Evolutionary conservation across 2,888 invertebrate genomes (phyloP).

Genomic region (Ferrisia virgata): DNA sequence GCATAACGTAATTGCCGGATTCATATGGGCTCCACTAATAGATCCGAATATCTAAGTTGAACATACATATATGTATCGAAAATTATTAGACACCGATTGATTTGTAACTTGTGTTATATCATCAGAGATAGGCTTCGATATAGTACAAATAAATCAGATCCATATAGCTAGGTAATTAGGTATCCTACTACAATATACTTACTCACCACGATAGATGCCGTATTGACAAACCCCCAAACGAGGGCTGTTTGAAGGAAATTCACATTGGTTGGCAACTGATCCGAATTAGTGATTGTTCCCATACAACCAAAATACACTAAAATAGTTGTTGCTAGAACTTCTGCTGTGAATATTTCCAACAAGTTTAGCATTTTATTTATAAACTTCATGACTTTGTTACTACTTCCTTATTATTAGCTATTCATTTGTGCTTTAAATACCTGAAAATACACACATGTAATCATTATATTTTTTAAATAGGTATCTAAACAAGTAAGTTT

Average conservation of each 20-base stretch:
- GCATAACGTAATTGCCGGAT: slow-evolving; percentile 71
- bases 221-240: slow-evolving; percentile 67
- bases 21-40: slow-evolving; percentile 73
- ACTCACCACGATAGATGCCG: slow-evolving; percentile 65
- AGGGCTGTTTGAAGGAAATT: slow-evolving; percentile 56
- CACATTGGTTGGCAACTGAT: not conserved
- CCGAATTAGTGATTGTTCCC: slow-evolving; percentile 60
- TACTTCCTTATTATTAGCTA: too few relatives aligned
- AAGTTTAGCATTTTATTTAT: not conserved
- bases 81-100: not conserved
- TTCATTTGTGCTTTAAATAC: too few relatives aligned
- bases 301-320: slow-evolving; percentile 73
- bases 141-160: too few relatives aligned
- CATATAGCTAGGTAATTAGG: too few relatives aligned
- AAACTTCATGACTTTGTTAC: not conserved
- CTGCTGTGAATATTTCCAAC: slow-evolving; percentile 58
- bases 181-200: too few relatives aligned
- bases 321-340: slow-evolving; percentile 66
- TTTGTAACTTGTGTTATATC: too few relatives aligned
- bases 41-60: slow-evolving; percentile 65
- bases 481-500: too few relatives aligned
- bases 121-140: too few relatives aligned
- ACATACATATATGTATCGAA: not conserved
- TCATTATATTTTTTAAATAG: too few relatives aligned
- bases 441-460: too few relatives aligned